These are phyloP conservation scores for Lasioglossum malachurum DNA, from an alignment of 2,888 invertebrate genomes.

Conservation along the genomic window DNA sequence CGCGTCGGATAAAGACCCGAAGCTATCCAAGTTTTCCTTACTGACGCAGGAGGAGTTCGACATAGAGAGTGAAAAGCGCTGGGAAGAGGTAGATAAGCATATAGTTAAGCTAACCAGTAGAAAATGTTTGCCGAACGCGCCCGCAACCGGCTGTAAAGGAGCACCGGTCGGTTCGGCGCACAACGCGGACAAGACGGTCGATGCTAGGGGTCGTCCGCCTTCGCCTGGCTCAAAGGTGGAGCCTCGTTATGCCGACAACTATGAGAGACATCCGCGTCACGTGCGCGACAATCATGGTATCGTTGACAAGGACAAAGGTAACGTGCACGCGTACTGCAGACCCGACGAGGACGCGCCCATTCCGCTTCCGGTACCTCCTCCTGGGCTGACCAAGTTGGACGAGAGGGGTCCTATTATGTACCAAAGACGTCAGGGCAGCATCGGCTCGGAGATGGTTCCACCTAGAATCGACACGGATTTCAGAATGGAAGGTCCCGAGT, in stretches of 20 bases:
- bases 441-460: constrained; percentile 29
- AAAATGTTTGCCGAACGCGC: constrained; percentile 50
- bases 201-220: constrained; percentile 39
- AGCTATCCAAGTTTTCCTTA: constrained; percentile 34
- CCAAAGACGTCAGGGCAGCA: constrained; percentile 53
- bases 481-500: constrained; percentile 56
- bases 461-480: constrained; percentile 59
- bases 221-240: constrained; percentile 60
- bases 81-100: constrained; percentile 78
- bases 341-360: constrained; percentile 49
- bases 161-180: constrained; percentile 4
- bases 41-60: constrained; percentile 65
- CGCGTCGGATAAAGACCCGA: constrained; percentile 48
- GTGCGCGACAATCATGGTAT: constrained; percentile 43
- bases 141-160: constrained; percentile 27
- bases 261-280: constrained; percentile 77
- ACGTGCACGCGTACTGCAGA: constrained; percentile 25
- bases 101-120: constrained; percentile 72
- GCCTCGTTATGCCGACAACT: constrained; percentile 78
- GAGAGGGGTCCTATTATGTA: constrained; percentile 57
- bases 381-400: constrained; percentile 15
- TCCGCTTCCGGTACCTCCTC: constrained; percentile 23
- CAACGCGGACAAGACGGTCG: constrained; percentile 19
- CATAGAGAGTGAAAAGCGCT: constrained; percentile 70
- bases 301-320: constrained; percentile 53